Evolutionary conservation across 2,113 vertebrate genomes (phyloP), one percentile per base, ranked within the genome.

Genomic region (Thinocorus orbignyianus): DNA sequence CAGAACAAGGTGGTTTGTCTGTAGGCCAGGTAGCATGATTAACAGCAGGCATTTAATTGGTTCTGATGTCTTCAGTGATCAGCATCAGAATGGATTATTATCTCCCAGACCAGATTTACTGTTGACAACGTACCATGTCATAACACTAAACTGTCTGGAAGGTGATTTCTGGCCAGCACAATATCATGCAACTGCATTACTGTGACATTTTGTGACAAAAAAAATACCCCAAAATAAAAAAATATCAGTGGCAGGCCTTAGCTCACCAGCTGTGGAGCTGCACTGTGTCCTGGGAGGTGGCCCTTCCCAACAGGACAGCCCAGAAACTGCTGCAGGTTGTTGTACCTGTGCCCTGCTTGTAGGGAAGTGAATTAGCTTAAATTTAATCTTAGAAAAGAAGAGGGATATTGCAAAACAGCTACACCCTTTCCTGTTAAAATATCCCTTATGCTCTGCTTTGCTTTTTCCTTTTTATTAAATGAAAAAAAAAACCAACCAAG

Each of bases 131-230:
- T 62, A 93, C 71, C 55, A 81, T 88, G 68, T 86, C 79, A 86
- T 86, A n/a, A 42, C 42, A 90, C 90, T 83, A 64, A 94, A 68
- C 82, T 97, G 82, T 90, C 82, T 92, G 83, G 82, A 93, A 95
- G 64, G 92, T 93, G 90, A 91, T 94, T 95, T 96, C 91, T 96
- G 86, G 77, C 73, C 83, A 85, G 73, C 33, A 81, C 30, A 68
- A 15, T 76, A 91, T 73, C 37, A 62, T 54, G 20, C 86, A 74
- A 66, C 46, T 54, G 42, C 52, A 80, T 93, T 86, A 51, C 51
- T 77, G 70, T 68, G 76, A 46, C 85, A 71, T 81, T 95, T 95
- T 90, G 85, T 86, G 71, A 86, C 66, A 44, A 58, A 64, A 35
- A 76, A 48, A 58, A 42, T 30, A 2, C 52, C 52, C 52, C 26